Percentiles rank a stretch among this genome's conserved stretches.
Conservation (phyloP, 2,888 invertebrate species). For the Tinea pellionella region DNA sequence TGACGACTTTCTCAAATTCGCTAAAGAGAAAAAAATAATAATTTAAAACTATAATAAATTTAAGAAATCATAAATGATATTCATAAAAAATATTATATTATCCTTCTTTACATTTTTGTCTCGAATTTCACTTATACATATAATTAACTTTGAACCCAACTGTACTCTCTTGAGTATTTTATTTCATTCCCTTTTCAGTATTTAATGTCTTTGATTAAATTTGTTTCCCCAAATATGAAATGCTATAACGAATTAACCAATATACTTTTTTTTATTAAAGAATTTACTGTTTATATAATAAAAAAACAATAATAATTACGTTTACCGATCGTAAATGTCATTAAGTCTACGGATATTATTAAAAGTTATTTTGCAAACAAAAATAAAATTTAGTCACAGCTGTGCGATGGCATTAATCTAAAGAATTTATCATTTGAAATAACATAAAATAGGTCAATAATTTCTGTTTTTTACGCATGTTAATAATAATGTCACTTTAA, state of each 20-base stretch:
- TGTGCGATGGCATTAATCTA: not conserved
- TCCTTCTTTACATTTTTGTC: too few species aligned
- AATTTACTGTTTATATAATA: not conserved
- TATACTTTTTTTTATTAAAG: not conserved
- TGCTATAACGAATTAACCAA: not conserved
- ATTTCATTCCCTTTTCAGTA: not conserved
- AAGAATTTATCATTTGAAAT: not conserved
- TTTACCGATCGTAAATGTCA: not conserved
- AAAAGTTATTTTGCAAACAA: not conserved
- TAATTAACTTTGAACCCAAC: not conserved
- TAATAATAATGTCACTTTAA: too few species aligned
- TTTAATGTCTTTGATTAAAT: not conserved
- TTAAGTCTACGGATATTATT: not conserved
- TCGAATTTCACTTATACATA: too few species aligned
- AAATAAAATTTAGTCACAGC: not conserved
- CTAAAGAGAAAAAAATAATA: too few species aligned
- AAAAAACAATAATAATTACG: too few species aligned
- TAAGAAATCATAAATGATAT: too few species aligned
- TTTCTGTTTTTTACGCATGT: not conserved
- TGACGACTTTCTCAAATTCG: too few species aligned
- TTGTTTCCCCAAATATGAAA: not conserved
- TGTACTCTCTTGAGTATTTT: not conserved
- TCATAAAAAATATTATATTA: too few species aligned
- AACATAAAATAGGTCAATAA: not conserved
- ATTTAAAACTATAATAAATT: too few species aligned